phyloP scores from a whole-genome alignment of 2,113 vertebrate species.

The Etheostoma spectabile region DNA sequence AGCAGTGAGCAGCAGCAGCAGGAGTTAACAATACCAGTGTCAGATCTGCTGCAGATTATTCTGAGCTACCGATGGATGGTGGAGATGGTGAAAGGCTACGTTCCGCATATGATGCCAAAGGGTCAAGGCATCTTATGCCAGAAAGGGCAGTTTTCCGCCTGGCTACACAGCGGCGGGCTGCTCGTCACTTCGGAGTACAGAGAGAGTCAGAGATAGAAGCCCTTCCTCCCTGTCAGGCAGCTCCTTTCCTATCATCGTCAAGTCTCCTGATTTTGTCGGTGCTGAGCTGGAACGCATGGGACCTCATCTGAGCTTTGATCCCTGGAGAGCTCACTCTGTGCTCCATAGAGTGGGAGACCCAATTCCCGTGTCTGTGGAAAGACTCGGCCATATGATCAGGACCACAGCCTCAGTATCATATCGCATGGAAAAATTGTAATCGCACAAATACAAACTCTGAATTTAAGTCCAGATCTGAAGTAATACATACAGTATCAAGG shows the following conservation, averaged over 20 bases:
- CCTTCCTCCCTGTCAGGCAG: constrained; percentile 39
- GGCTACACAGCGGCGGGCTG: constrained; percentile 57
- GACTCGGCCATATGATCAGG: neutral
- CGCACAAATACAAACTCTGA: neutral
- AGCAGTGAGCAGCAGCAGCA: constrained; percentile 29
- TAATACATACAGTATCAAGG: neutral
- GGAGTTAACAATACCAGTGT: constrained; percentile 32
- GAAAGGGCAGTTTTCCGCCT: constrained; percentile 71
- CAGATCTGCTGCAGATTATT: constrained; percentile 55
- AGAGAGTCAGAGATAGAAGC: constrained; percentile 26
- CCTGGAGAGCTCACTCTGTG: constrained; percentile 14
- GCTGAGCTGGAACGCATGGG: constrained; percentile 7
- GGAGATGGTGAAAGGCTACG: constrained; percentile 31
- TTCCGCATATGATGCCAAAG: constrained; percentile 30
- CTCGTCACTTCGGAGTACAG: constrained; percentile 44
- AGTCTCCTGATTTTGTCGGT: constrained; percentile 19
- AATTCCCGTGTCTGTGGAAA: neutral
- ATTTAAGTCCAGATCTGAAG: neutral
- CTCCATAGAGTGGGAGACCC: constrained; percentile 3
- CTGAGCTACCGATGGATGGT: constrained; percentile 61
- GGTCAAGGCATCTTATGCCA: constrained; percentile 41
- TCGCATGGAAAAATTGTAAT: neutral
- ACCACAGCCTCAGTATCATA: neutral
- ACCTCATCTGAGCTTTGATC: constrained; percentile 53
- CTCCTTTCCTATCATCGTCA: constrained; percentile 30